Percentiles rank a stretch among this genome's conserved stretches.
Evolutionary conservation across 2,113 vertebrate species (phyloP).

Genomic region (Pycnonotus jocosus): DNA sequence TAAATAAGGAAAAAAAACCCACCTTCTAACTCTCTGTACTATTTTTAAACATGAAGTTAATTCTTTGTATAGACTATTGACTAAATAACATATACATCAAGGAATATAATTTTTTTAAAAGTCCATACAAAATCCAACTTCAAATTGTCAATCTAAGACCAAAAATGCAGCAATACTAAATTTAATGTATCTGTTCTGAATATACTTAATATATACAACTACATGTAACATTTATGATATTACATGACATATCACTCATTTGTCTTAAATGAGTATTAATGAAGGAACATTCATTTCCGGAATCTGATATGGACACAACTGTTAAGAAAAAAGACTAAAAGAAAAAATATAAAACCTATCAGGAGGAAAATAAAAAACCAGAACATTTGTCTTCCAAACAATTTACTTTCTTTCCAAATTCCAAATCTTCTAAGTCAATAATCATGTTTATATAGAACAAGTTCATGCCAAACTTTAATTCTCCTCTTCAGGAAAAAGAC

Average conservation of each 20-base stretch:
- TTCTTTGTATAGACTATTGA: neutral
- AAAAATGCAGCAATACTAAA: neutral
- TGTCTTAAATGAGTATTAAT: neutral
- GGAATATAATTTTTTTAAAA: neutral
- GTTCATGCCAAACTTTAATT: neutral
- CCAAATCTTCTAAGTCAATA: neutral
- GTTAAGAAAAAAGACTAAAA: neutral
- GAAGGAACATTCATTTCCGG: neutral
- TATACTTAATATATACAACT: neutral
- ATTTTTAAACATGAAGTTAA: neutral
- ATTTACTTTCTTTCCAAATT: neutral
- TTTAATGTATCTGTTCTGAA: neutral
- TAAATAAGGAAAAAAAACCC: neutral
- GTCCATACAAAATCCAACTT: neutral
- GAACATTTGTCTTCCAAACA: neutral
- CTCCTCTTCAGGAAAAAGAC: neutral
- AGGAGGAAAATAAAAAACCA: neutral
- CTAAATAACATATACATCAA: neutral
- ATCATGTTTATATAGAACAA: neutral
- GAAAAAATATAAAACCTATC: neutral
- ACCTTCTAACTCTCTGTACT: neutral
- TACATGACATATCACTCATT: neutral
- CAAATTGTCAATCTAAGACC: neutral
- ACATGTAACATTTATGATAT: neutral
- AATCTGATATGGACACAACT: neutral